phyloP scores from a whole-genome alignment of 2,113 vertebrate species.

The Tapirus terrestris region DNA sequence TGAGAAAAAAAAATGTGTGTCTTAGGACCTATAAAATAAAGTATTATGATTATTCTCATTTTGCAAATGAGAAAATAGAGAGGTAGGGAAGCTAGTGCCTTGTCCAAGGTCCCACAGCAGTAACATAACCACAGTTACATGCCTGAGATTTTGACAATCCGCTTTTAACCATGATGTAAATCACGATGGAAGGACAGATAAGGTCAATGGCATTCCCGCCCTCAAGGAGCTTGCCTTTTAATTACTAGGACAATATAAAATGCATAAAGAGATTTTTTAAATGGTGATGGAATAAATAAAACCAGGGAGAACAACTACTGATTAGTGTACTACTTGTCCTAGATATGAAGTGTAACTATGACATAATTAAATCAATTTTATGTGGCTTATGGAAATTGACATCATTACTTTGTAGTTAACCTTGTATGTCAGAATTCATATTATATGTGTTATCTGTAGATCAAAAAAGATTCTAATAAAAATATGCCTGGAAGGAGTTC shows the following conservation, averaged over 20 bases:
- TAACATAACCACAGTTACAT: neutral
- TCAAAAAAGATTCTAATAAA: conserved; percentile 12
- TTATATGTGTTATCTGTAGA: neutral
- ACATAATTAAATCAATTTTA: conserved; percentile 13
- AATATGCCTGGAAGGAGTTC: neutral
- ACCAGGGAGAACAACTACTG: neutral
- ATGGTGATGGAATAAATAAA: neutral
- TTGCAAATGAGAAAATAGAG: neutral
- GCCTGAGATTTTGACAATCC: neutral
- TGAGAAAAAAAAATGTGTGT: neutral
- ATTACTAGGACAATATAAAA: neutral
- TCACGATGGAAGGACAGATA: neutral
- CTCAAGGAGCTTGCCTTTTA: neutral
- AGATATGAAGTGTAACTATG: neutral
- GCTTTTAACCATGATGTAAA: neutral
- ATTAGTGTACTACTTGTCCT: neutral
- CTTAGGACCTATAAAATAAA: neutral
- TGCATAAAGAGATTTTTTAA: neutral
- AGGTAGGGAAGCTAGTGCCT: neutral
- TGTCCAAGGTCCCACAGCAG: neutral
- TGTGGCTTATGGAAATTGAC: neutral
- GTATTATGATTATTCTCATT: neutral
- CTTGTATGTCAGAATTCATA: neutral
- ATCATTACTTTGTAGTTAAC: neutral
- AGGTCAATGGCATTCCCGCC: neutral